Conservation (phyloP, 2,888 invertebrate species). For the Operophtera brumata region DNA sequence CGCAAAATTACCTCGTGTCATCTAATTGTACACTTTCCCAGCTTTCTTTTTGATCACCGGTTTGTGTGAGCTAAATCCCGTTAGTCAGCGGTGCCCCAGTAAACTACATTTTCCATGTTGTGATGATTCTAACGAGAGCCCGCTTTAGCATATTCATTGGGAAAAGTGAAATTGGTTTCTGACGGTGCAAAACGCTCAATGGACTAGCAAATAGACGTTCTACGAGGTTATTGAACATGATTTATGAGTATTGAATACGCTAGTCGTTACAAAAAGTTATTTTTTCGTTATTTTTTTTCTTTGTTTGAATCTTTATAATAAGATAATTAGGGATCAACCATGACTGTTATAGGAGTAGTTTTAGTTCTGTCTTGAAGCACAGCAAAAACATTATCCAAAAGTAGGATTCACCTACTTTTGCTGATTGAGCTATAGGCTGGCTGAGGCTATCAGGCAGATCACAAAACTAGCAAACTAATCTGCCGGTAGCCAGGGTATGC, state of each 20-base stretch:
- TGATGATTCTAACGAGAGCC: conserved; percentile 38
- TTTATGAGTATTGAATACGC: not conserved
- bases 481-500: no score
- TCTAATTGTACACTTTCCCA: conserved; percentile 72
- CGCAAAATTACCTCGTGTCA: conserved; percentile 46
- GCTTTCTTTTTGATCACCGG: conserved; percentile 69
- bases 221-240: not conserved
- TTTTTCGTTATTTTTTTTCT: no score
- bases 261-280: no score
- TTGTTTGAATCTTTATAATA: no score
- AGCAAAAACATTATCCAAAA: no score
- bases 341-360: no score
- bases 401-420: no score
- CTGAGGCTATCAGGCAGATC: no score
- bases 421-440: no score
- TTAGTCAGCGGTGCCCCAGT: conserved; percentile 65
- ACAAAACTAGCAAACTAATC: no score
- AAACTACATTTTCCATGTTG: conserved; percentile 59
- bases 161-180: conserved; percentile 34
- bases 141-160: conserved; percentile 27
- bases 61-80: conserved; percentile 61
- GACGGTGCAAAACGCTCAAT: conserved; percentile 33
- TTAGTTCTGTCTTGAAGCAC: no score
- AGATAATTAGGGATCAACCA: no score
- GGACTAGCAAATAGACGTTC: not conserved